Percentiles rank a stretch among this genome's conserved stretches.
Conservation (phyloP, 2,113 vertebrate genomes). For the Oreochromis tanganicae region DNA sequence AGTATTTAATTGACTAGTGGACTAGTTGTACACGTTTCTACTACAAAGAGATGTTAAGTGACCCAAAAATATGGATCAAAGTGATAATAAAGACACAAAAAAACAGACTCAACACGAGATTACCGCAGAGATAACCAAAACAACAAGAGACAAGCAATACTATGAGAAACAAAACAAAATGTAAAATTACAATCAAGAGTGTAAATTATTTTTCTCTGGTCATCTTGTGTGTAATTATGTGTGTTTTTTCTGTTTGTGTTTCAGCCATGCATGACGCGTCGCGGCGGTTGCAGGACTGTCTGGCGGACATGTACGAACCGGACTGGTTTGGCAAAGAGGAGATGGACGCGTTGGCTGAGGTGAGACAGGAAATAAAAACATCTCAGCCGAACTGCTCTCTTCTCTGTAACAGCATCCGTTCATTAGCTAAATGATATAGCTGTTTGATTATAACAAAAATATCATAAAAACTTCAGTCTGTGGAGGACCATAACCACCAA, state of each 20-base stretch:
- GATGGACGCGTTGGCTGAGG: conserved; percentile 84
- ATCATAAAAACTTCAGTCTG: background rate
- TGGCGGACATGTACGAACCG: conserved; percentile 93
- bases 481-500: background rate
- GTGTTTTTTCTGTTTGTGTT: background rate
- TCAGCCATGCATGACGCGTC: conserved; percentile 96
- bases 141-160: background rate
- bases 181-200: background rate
- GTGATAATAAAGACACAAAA: background rate
- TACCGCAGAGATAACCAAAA: background rate
- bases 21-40: background rate
- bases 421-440: background rate
- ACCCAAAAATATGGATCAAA: background rate
- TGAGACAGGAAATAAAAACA: conserved; percentile 44
- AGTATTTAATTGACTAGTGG: background rate
- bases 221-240: background rate
- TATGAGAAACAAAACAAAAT: background rate
- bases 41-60: background rate
- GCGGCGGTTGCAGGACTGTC: conserved; percentile 90
- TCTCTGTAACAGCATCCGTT: background rate
- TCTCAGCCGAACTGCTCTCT: background rate
- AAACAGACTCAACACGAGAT: background rate
- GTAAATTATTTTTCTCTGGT: background rate
- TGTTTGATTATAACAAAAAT: background rate
- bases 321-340: conserved; percentile 96